Evolutionary conservation across 2,797 vertebrate species (phyloP), one percentile per base, ranked within the genome.

Genomic region (Muscicapa striata): DNA sequence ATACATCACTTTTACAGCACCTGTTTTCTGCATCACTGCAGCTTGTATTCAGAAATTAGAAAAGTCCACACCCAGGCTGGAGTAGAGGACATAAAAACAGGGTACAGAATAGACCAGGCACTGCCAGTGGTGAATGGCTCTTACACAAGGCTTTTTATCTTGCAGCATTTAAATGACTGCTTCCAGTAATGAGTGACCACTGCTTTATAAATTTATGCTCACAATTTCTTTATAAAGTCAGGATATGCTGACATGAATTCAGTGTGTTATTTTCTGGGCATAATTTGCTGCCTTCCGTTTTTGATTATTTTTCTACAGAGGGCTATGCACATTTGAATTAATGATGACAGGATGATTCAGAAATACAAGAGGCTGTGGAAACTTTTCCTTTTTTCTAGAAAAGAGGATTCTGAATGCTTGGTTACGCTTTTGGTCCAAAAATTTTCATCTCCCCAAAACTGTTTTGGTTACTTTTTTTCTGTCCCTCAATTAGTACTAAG

Each of bases 101-200:
- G 17, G 19, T 16, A 48, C 30, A n/a, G 36, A 59, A 68, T 18
- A 21, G 18, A 16, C 7, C 23, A 30, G 23, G 8, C 6, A 38
- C 8, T 70, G 9, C 19, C 12, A 52, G 7, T 1, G 1, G 5
- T 14, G 20, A 18, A 11, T 18, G 6, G 8, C 11, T 64, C 6
- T 66, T 57, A 30, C 27, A 15, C 4, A 52, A 34, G 4, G 10
- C 52, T 55, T n/a, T 84, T 49, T 5, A 7, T 48, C 13, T n/a
- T 45, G 21, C 11, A 57, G 19, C 5, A 34, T n/a, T 36, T 40
- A 17, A 84, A 24, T 34, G 29, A 69, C 20, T 4, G 16, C 23
- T 46, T 46, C 20, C 48, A 40, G 23, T 29, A 46, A 12, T 24
- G 32, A 58, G 13, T 67, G 27, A 59, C 40, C 40, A 30, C 27